Conservation (phyloP, 2,888 invertebrate species). For the Drosophila helvetica region DNA sequence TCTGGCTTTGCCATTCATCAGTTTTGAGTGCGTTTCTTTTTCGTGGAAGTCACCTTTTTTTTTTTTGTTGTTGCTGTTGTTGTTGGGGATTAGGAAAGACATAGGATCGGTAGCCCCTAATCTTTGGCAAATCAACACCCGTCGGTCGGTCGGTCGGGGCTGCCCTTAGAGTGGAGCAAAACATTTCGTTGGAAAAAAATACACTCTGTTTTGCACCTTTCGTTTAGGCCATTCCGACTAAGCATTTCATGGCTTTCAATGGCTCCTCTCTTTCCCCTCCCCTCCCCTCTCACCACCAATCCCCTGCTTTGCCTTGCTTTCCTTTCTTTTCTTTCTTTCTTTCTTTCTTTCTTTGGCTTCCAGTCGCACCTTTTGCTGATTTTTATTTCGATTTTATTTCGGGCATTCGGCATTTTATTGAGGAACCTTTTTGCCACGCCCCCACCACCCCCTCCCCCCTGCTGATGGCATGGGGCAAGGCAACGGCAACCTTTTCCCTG, state of each 20-base stretch:
- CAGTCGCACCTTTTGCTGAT: constrained; percentile 74
- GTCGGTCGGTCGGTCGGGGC: neutral
- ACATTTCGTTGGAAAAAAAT: constrained; percentile 44
- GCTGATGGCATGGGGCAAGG: neutral
- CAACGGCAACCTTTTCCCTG: constrained; percentile 57
- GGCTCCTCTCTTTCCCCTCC: constrained; percentile 41
- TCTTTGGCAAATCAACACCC: constrained; percentile 50
- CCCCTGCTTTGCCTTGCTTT: neutral
- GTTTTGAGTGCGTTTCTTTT: constrained; percentile 8
- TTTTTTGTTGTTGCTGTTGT: constrained; percentile 20
- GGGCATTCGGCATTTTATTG: constrained; percentile 73
- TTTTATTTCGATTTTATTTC: constrained; percentile 77
- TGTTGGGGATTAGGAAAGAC: constrained; percentile 49
- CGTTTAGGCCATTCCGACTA: constrained; percentile 51
- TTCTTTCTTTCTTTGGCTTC: neutral
- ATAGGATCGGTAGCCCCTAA: constrained; percentile 41
- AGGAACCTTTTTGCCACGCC: constrained; percentile 57
- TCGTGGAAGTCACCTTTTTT: constrained; percentile 7
- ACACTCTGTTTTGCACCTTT: constrained; percentile 55
- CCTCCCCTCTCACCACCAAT: neutral
- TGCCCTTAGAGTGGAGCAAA: constrained; percentile 25
- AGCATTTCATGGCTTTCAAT: constrained; percentile 5
- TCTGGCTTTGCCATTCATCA: constrained; percentile 29
- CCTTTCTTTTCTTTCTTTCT: constrained; percentile 10
- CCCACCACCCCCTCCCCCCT: constrained; percentile 3